These are phyloP conservation scores for Narcine bancroftii DNA, from an alignment of 2,113 vertebrate species.

Conservation along the genomic window DNA sequence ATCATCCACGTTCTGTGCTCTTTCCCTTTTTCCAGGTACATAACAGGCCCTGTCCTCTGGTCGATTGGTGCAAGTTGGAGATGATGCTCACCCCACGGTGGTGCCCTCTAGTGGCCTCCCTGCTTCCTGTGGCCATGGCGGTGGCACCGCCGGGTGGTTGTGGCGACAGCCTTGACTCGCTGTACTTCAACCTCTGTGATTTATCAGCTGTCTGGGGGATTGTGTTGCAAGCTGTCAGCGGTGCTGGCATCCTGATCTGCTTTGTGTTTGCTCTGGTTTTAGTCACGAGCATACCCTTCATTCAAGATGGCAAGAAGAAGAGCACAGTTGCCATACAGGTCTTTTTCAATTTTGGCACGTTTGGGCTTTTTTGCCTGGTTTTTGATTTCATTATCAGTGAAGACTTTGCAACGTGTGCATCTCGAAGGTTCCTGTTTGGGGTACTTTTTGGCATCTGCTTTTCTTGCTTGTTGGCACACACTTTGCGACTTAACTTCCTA, in stretches of 20 bases:
- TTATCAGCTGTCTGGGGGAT: constrained; percentile 71
- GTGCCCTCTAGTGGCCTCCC: background rate
- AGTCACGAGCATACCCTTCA: constrained; percentile 79
- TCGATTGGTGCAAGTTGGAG: too few relatives aligned
- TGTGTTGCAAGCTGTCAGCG: constrained; percentile 72
- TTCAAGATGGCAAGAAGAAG: constrained; percentile 58
- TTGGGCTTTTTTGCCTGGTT: constrained; percentile 80
- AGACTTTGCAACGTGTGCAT: constrained; percentile 76
- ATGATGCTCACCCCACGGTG: background rate
- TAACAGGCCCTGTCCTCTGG: background rate
- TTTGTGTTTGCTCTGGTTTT: constrained; percentile 74
- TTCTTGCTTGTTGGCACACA: constrained; percentile 73
- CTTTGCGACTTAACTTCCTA: constrained; percentile 69
- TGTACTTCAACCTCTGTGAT: constrained; percentile 87
- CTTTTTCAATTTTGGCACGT: constrained; percentile 66
- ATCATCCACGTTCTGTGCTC: background rate
- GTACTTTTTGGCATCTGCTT: constrained; percentile 84
- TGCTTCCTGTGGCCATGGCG: constrained; percentile 40
- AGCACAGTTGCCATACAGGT: constrained; percentile 65
- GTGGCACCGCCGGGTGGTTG: constrained; percentile 60
- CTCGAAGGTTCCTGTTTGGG: constrained; percentile 83
- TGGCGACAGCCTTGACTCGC: constrained; percentile 56
- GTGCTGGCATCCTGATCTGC: constrained; percentile 61
- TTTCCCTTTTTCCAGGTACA: background rate
- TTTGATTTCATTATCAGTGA: constrained; percentile 79